A percentile compares a stretch with the other conserved stretches of the same genome.
These are phyloP conservation scores for Onychostoma macrolepis DNA, from an alignment of 2,113 vertebrate genomes.

Conservation along the genomic window DNA sequence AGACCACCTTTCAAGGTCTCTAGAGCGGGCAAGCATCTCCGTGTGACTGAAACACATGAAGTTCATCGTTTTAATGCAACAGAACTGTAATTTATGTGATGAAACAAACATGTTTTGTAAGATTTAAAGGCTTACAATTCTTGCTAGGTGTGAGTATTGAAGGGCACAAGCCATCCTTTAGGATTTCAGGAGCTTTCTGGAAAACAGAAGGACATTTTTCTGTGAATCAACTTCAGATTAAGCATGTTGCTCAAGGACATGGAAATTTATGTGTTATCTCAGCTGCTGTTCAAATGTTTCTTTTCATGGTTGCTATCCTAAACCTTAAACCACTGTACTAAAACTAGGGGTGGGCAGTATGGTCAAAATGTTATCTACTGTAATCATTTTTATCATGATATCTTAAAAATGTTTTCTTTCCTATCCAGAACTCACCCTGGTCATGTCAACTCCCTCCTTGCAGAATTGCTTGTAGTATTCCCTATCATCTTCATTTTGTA, in stretches of 20 bases:
- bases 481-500: not conserved
- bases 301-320: not conserved
- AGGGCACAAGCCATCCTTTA: constrained; percentile 83
- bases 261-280: not conserved
- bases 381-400: not conserved
- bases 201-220: not conserved
- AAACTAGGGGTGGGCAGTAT: not conserved
- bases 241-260: not conserved
- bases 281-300: not conserved
- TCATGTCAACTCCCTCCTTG: constrained; percentile 65
- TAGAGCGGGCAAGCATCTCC: constrained; percentile 86
- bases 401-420: no score
- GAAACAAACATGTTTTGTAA: not conserved
- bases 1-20: constrained; percentile 75
- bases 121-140: constrained; percentile 77
- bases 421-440: constrained; percentile 30
- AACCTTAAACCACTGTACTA: not conserved
- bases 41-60: constrained; percentile 78
- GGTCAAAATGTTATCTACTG: not conserved
- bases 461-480: constrained; percentile 84
- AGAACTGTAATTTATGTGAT: not conserved
- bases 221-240: not conserved
- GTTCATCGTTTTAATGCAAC: not conserved
- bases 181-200: constrained; percentile 73
- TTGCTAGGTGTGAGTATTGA: constrained; percentile 87